These are phyloP conservation scores for Perca fluviatilis DNA, from an alignment of 2,113 vertebrate genomes.

Conservation along the genomic window DNA sequence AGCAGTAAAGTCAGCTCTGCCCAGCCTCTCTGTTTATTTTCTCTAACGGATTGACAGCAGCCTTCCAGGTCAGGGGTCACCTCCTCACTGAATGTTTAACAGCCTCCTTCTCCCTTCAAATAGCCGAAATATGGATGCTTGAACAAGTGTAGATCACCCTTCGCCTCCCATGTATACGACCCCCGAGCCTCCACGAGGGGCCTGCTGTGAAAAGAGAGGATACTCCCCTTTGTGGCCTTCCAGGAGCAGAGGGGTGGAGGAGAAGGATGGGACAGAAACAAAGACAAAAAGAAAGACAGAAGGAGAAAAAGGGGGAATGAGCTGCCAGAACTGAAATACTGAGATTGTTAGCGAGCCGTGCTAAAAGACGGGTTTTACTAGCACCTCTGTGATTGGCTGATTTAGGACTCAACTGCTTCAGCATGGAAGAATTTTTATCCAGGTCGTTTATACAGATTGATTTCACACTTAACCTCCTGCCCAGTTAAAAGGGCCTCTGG, in stretches of 20 bases:
- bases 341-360: constrained; percentile 73
- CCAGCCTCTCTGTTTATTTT: constrained; percentile 61
- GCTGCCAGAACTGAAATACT: constrained; percentile 70
- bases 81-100: constrained; percentile 78
- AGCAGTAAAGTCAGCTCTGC: constrained; percentile 14
- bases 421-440: constrained; percentile 69
- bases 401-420: constrained; percentile 51
- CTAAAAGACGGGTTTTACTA: constrained; percentile 71
- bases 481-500: constrained; percentile 67
- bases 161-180: constrained; percentile 67
- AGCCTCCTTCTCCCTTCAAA: constrained; percentile 73
- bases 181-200: constrained; percentile 33
- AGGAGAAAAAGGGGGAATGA: constrained; percentile 66
- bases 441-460: constrained; percentile 83
- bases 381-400: constrained; percentile 75
- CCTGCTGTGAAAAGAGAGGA: constrained; percentile 41
- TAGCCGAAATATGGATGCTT: constrained; percentile 78
- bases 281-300: constrained; percentile 67
- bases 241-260: constrained; percentile 61
- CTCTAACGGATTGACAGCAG: constrained; percentile 67
- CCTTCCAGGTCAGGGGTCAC: constrained; percentile 76
- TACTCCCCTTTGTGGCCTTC: constrained; percentile 64
- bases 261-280: constrained; percentile 42
- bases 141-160: constrained; percentile 79
- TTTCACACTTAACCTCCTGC: constrained; percentile 80